Evolutionary conservation across 1,140 invertebrate species (phyloP), one percentile per base, ranked within the genome.

Genomic region (Stegodyphus dumicola): DNA sequence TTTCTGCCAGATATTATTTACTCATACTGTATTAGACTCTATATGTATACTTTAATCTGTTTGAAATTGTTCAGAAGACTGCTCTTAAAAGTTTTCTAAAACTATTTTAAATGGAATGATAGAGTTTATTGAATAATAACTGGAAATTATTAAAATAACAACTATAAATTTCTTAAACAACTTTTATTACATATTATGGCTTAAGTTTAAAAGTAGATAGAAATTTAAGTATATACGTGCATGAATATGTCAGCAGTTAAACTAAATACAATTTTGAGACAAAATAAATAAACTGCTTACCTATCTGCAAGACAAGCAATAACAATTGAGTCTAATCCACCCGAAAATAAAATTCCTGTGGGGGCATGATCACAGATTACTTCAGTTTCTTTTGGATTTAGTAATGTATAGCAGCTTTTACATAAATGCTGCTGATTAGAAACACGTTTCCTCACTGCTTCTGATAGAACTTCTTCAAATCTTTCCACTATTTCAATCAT

Each of bases 251-350:
- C 5, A 11, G 53, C 9, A 74, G 15, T 3, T 17, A 65, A 64
- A 33, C 6, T 10, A 17, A 70, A 52, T 66, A 67, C 13, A 11
- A 17, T 33, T 33, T 33, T 33, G 1, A 60, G 18, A 11, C 9
- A 51, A 73, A 73, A 73, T 10, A 49, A 15, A 73, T 49, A 49
- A 51, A 7, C 11, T 64, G 48, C 7, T 86, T 88, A 91, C 91
- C 94, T 93, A 90, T 97, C 92, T 18, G 95, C 93, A 51, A 99
- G 89, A 54, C 94, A 92, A 54, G 97, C 95, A 86, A 99, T 91
- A 88, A 99, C 93, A 51, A 96, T 94, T 69, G 97, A 99, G 91
- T 99, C 98, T 13, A 99, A 91, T 51, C 98, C 98, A 78, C 98
- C 98, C 88, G 97, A 99, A 92, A 99, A 99, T 88, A 98, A 91